These are phyloP conservation scores for Sebastes minor DNA, from an alignment of 2,797 vertebrate species.

Conservation along the genomic window DNA sequence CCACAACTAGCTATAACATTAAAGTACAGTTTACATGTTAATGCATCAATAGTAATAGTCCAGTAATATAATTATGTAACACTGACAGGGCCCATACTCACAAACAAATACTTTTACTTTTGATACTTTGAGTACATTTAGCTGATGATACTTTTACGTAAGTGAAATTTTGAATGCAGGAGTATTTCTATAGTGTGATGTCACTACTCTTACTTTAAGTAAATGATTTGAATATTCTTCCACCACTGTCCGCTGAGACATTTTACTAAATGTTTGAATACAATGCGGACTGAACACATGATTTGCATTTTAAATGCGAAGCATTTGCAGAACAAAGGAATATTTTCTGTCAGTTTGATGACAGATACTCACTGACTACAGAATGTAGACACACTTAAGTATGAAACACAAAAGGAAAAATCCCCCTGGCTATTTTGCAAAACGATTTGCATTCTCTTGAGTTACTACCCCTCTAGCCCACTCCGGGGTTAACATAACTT, in stretches of 20 bases:
- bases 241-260: neutral
- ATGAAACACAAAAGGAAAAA: neutral
- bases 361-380: neutral
- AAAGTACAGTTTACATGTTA: neutral
- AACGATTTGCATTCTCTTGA: neutral
- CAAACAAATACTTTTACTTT: neutral
- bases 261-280: neutral
- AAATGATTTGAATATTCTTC: neutral
- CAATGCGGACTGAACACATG: neutral
- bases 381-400: neutral
- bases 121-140: neutral
- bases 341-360: neutral
- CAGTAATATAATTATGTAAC: neutral
- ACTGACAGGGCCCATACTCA: neutral
- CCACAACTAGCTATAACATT: neutral
- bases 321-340: neutral
- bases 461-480: neutral
- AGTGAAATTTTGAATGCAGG: neutral
- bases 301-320: conserved; percentile 25
- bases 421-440: neutral
- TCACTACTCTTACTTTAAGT: neutral
- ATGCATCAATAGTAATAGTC: neutral
- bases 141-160: neutral
- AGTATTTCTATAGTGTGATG: neutral
- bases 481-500: neutral